A percentile compares a stretch with the other conserved stretches of the same genome.
Evolutionary conservation across 2,888 invertebrate genomes (phyloP).

Genomic region (Caenorhabditis sp.): DNA sequence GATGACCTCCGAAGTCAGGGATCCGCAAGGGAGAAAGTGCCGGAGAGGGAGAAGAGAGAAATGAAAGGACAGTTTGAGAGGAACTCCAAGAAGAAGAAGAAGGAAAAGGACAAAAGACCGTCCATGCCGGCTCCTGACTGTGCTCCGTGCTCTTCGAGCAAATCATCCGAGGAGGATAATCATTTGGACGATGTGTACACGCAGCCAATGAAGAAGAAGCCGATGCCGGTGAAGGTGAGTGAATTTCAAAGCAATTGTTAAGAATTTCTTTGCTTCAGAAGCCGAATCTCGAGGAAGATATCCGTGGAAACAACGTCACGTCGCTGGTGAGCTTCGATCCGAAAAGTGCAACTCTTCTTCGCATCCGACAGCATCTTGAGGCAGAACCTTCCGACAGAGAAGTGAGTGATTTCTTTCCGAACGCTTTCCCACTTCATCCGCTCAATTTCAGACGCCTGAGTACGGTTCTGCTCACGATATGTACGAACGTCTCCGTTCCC

Average conservation of each 20-base stretch:
- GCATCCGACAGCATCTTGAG: conserved; percentile 67
- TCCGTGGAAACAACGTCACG: conserved; percentile 55
- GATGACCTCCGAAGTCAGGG: conserved; percentile 58
- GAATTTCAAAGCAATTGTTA: neutral
- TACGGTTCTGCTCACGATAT: conserved; percentile 13
- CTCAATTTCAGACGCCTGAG: conserved; percentile 39
- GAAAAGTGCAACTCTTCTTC: conserved; percentile 67
- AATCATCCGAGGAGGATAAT: conserved; percentile 55
- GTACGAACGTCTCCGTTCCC: conserved; percentile 50
- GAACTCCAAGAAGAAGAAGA: conserved; percentile 54
- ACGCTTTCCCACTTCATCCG: neutral
- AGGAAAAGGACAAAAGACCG: conserved; percentile 16
- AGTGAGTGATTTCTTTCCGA: conserved; percentile 10
- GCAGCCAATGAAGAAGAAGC: conserved; percentile 58
- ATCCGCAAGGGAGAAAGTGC: conserved; percentile 22
- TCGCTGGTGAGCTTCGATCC: conserved; percentile 73
- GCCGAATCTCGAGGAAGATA: conserved; percentile 28
- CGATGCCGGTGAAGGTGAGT: conserved; percentile 27
- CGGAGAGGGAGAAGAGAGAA: conserved; percentile 20
- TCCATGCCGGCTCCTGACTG: conserved; percentile 55
- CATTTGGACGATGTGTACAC: conserved; percentile 59
- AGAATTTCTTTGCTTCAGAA: conserved; percentile 10
- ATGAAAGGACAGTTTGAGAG: conserved; percentile 47
- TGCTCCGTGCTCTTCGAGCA: conserved; percentile 50
- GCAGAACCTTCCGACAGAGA: conserved; percentile 51